Base-by-base conservation (phyloP, 2,888 invertebrate genomes). In the Caenorhabditis japonica region DNA sequence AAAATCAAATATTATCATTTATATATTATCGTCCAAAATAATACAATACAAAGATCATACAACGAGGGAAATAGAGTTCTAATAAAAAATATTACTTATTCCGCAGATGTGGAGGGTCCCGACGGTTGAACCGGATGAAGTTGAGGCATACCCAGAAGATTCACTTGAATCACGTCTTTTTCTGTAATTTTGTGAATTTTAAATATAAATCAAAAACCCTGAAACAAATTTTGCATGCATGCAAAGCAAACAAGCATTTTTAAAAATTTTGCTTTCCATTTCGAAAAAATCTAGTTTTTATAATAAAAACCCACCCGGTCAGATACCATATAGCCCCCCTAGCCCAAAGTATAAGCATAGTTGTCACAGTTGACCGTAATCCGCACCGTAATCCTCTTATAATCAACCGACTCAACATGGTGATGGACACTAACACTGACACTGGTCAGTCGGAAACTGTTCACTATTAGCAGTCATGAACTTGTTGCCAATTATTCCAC, bases 341-440 rank as follows among this genome's bases (percentile, higher is more conserved):
- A 52, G 60, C 43, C 39, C 30, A 43, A 41, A 58, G 15, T 43
- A 12, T 51, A 34, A 47, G 30, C 52, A 68, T 36, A 59, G 39
- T 30, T n/a, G n/a, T n/a, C n/a, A n/a, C 59, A 27, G 59, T 70
- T n/a, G 70, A 70, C 70, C 70, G 61, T 70, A 70, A 70, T 70
- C 70, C 70, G 55, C 13, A 52, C 4, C 51, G 71, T 62, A 62
- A 71, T 71, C 71, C 71, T 56, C 71, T 71, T 71, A 71, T 52
- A 62, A 71, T 71, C 58, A 61, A 61, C 30, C 55, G 70, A 70
- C 70, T 56, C 61, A 44, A 49, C 46, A 30, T 39, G 55, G n/a
- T n/a, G n/a, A n/a, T n/a, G 43, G 61, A 21, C 43, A 53, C 15
- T 34, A 39, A 34, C 41, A 49, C 25, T 49, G 30, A 23, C 49